phyloP scores from a whole-genome alignment of 2,797 vertebrate species.

The Protosalanx chinensis region DNA sequence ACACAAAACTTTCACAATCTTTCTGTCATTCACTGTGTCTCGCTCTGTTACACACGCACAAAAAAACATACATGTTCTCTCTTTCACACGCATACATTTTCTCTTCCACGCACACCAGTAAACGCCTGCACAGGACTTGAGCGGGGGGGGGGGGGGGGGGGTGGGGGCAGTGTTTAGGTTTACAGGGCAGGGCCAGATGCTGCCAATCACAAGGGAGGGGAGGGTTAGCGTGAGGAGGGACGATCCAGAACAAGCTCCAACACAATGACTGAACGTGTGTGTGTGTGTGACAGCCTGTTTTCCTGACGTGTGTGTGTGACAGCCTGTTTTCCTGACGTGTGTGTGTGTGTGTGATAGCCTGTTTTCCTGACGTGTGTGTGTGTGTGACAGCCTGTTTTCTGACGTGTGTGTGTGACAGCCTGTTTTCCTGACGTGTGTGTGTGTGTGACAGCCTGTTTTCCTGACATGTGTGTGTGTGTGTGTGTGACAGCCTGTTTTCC shows the following conservation, averaged over 20 bases:
- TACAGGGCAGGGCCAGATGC: neutral
- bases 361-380: neutral
- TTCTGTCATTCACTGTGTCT: too few relatives aligned
- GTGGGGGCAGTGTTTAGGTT: conserved; percentile 14
- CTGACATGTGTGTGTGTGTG: neutral
- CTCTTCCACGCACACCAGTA: neutral
- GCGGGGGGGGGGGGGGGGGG: conserved; percentile 11
- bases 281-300: neutral
- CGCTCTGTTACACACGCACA: too few relatives aligned
- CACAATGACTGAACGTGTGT: neutral
- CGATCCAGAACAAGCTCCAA: conserved; percentile 27
- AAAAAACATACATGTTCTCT: neutral
- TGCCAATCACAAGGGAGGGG: neutral
- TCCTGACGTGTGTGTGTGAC: neutral
- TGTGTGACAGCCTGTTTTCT: neutral
- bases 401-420: neutral
- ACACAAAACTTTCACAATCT: too few relatives aligned
- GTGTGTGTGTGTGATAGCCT: too few relatives aligned
- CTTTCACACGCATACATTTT: conserved; percentile 1
- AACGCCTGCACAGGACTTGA: conserved; percentile 58
- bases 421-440: neutral
- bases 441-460: too few relatives aligned
- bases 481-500: neutral
- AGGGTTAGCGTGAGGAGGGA: conserved; percentile 30
- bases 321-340: too few relatives aligned